phyloP scores from a whole-genome alignment of 2,797 vertebrate species.

The Gallirallus australis region DNA sequence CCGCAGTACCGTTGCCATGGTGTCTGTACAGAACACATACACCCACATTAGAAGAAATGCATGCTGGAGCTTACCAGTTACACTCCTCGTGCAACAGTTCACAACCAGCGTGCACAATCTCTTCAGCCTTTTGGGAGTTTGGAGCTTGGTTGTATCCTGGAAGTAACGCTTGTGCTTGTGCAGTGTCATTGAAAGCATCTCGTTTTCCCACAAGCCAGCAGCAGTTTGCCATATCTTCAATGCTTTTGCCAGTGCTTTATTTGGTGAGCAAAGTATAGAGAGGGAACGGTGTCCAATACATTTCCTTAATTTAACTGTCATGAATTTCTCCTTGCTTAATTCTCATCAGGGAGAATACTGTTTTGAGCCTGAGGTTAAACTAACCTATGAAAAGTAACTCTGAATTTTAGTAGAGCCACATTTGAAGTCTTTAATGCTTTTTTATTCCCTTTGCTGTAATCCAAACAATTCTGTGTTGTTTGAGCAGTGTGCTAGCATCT shows the following conservation, averaged over 20 bases:
- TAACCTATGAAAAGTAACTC: not conserved
- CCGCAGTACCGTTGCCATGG: not conserved
- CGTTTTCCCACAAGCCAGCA: not conserved
- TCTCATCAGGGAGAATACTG: not conserved
- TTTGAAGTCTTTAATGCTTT: not conserved
- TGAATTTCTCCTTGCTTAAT: not conserved
- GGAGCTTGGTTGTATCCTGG: not conserved
- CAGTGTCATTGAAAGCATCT: not conserved
- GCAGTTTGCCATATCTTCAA: not conserved
- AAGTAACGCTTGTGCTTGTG: not conserved
- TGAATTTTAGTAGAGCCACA: not conserved
- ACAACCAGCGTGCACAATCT: not conserved
- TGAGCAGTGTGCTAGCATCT: not conserved
- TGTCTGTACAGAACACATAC: not conserved
- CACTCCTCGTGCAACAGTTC: not conserved
- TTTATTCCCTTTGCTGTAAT: not conserved
- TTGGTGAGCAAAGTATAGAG: not conserved
- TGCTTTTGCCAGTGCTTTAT: fast-evolving
- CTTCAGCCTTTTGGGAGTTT: not conserved
- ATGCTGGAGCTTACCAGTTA: not conserved
- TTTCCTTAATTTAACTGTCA: not conserved
- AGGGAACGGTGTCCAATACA: not conserved
- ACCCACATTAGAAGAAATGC: not conserved
- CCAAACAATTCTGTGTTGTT: not conserved
- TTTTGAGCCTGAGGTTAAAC: not conserved